Evolutionary conservation across 2,113 vertebrate species (phyloP).

Genomic region (Donacobius atricapilla): DNA sequence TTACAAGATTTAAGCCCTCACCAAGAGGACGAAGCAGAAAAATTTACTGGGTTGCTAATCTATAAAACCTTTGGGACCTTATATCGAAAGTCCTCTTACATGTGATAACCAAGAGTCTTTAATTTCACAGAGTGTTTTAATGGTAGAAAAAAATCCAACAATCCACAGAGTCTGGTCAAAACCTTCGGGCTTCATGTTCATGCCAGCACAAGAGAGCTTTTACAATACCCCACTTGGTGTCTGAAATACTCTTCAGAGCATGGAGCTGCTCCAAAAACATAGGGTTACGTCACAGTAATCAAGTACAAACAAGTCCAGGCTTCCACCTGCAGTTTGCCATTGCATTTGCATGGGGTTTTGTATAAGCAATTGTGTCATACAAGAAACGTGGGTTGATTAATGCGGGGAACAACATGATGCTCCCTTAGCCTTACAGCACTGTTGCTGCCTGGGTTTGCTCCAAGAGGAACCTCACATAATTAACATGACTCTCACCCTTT

Average conservation of each 20-base stretch:
- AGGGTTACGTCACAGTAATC: background rate
- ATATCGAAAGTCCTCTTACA: background rate
- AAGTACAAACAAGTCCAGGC: background rate
- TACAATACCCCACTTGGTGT: background rate
- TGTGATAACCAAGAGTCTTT: background rate
- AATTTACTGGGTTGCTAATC: background rate
- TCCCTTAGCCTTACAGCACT: background rate
- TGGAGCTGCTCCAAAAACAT: background rate
- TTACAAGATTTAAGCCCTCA: background rate
- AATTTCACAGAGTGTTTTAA: background rate
- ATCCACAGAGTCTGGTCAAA: background rate
- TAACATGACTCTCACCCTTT: conserved; percentile 69
- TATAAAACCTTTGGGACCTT: background rate
- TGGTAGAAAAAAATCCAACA: background rate
- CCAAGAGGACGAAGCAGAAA: background rate
- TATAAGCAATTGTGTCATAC: background rate
- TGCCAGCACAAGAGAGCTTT: background rate
- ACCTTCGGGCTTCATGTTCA: background rate
- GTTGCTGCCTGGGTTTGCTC: conserved; percentile 25
- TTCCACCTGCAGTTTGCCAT: background rate
- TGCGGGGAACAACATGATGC: background rate
- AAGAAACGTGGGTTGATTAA: background rate
- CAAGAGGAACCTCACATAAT: conserved; percentile 61
- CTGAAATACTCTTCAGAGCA: background rate
- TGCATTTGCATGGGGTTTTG: background rate